These are phyloP conservation scores for Chrysogorgia sp. DNA, from an alignment of 92 coral and sea anemone species.

Conservation along the genomic window DNA sequence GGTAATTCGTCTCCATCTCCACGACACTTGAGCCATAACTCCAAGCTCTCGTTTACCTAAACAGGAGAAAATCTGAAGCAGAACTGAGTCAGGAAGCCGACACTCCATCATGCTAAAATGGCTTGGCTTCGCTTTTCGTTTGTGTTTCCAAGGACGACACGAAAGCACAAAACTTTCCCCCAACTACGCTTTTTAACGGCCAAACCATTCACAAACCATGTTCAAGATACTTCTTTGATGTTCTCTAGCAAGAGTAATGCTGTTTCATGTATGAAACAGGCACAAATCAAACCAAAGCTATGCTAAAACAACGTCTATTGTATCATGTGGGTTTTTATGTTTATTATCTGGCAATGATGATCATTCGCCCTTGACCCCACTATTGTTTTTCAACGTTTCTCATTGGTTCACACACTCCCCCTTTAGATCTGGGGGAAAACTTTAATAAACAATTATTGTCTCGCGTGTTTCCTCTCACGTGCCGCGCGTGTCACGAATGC, in stretches of 20 bases:
- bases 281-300: not conserved
- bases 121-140: slow-evolving; percentile 27
- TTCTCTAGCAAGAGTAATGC: not conserved
- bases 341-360: slow-evolving; percentile 23
- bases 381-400: slow-evolving; percentile 17
- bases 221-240: not conserved
- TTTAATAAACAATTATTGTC: slow-evolving; percentile 13
- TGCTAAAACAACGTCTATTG: slow-evolving; percentile 8
- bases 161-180: slow-evolving; percentile 8
- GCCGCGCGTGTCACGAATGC: not conserved
- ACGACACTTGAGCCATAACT: slow-evolving; percentile 76
- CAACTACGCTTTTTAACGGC: not conserved
- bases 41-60: slow-evolving; percentile 80
- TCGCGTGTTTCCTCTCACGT: not conserved
- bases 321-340: slow-evolving; percentile 7
- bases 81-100: slow-evolving; percentile 87
- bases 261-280: not conserved
- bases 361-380: slow-evolving; percentile 47
- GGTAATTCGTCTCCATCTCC: slow-evolving; percentile 93
- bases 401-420: slow-evolving; percentile 33
- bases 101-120: slow-evolving; percentile 57
- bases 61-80: slow-evolving; percentile 82
- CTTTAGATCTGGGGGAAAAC: slow-evolving; percentile 16
- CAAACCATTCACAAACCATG: not conserved
- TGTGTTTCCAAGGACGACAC: slow-evolving; percentile 30